Conservation (phyloP, 2,888 invertebrate species). For the Andrena fulva region DNA sequence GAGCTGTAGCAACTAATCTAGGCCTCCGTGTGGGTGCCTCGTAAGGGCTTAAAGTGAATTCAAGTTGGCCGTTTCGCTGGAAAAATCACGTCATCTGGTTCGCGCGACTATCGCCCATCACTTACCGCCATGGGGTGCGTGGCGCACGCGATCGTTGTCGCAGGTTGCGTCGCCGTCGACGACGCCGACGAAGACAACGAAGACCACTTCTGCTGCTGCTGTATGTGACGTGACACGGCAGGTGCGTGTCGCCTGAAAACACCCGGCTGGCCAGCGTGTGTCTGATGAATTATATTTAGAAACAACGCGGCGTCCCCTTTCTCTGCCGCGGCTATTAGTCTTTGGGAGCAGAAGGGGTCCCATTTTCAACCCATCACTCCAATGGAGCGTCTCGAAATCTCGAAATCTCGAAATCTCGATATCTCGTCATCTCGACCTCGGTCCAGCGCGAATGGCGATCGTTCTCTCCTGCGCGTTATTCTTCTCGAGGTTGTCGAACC, state of each 20-base stretch:
- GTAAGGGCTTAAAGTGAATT: not conserved
- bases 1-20: no score
- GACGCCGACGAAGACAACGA: not conserved
- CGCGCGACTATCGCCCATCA: not conserved
- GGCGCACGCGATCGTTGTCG: conserved; percentile 50
- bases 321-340: not conserved
- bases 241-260: conserved; percentile 76
- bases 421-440: not conserved
- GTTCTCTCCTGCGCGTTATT: not conserved
- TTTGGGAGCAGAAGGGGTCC: not conserved
- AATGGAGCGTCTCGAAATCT: no score
- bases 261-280: conserved; percentile 65
- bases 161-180: conserved; percentile 34
- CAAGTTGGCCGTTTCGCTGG: not conserved
- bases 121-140: conserved; percentile 15
- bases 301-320: conserved; percentile 21
- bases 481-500: conserved; percentile 6
- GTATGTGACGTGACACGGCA: conserved; percentile 72
- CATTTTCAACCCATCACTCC: not conserved
- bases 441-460: not conserved
- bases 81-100: not conserved
- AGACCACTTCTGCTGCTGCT: conserved; percentile 1
- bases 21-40: no score
- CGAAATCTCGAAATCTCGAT: not conserved
- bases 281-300: conserved; percentile 76